These are phyloP conservation scores for Platerodrilus igneus DNA, from an alignment of 2,888 invertebrate genomes.

Conservation along the genomic window DNA sequence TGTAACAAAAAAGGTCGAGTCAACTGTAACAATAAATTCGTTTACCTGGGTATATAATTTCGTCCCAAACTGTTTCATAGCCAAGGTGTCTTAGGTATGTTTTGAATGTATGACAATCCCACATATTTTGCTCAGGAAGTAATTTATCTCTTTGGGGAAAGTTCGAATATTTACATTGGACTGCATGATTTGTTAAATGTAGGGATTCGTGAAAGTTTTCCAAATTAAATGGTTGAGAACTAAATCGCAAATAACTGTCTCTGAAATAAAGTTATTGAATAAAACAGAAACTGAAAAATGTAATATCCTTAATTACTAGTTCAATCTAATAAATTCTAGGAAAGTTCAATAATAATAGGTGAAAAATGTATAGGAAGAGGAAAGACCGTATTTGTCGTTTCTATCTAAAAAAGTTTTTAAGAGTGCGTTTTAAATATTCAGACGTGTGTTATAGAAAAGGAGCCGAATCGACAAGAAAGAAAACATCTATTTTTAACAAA, in stretches of 20 bases:
- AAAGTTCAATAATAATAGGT: too few relatives aligned
- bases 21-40: too few relatives aligned
- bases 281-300: background rate
- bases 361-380: too few relatives aligned
- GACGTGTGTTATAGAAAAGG: too few relatives aligned
- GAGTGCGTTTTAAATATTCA: too few relatives aligned
- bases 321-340: too few relatives aligned
- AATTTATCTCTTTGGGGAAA: constrained; percentile 63
- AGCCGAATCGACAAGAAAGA: too few relatives aligned
- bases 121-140: constrained; percentile 90
- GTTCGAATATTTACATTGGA: constrained; percentile 83
- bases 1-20: constrained; percentile 15
- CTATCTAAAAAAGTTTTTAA: too few relatives aligned
- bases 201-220: constrained; percentile 88
- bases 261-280: constrained; percentile 44
- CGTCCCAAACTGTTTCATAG: constrained; percentile 73
- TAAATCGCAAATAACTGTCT: constrained; percentile 88
- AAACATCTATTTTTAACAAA: too few relatives aligned
- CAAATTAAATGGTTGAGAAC: constrained; percentile 82
- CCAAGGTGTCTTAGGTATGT: constrained; percentile 62
- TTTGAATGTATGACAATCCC: constrained; percentile 84
- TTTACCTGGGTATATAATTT: constrained; percentile 83
- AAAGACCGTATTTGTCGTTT: too few relatives aligned
- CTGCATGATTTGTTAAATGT: constrained; percentile 89
- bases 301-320: too few relatives aligned